Base-by-base conservation (phyloP, 2,888 invertebrate genomes). In the Volucella zonaria region DNA sequence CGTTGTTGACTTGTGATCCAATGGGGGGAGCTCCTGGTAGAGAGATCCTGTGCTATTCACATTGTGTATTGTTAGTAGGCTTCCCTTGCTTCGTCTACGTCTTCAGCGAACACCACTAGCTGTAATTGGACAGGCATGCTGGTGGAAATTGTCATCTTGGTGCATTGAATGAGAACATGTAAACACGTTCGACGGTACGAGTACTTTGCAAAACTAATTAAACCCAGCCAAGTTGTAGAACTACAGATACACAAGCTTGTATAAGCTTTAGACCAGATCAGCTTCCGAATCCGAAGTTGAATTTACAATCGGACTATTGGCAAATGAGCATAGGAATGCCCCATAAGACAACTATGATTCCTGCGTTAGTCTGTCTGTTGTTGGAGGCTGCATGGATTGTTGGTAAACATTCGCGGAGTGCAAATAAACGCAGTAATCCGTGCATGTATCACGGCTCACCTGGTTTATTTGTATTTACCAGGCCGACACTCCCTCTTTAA, bases 131-230 rank as follows among this genome's bases (percentile, higher is more conserved):
- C 80, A 23, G 52, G 18, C 54, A 11, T 64, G 43, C 76, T 38
- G 51, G 59, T 43, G 51, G 64, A 47, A 64, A 52, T 74, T 78
- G 82, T 58, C 73, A 74, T 68, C 54, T 52, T 8, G 8, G 45
- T 47, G 59, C 14, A 71, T 54, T 62, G 14, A 64, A 64, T 67
- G 45, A 51, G 67, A 73, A 64, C 56, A 49, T 76, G 85, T 73
- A 76, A 76, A 80, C 85, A 85, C 71, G 80, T 76, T 66, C 70
- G 51, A n/a, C n/a, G n/a, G n/a, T n/a, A n/a, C n/a, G 8, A 38
- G 56, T 75, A 75, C 75, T 75, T 75, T 62, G 70, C 73, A 80
- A 85, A 85, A 85, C 80, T 80, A 85, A 85, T 85, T 85, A 85
- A 85, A 85, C 80, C 62, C 71, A 23, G 15, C 62, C 15, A 18